Percentiles rank a stretch among this genome's conserved stretches.
Conservation (phyloP, 2,888 invertebrate species). For the Diarsia mendica region DNA sequence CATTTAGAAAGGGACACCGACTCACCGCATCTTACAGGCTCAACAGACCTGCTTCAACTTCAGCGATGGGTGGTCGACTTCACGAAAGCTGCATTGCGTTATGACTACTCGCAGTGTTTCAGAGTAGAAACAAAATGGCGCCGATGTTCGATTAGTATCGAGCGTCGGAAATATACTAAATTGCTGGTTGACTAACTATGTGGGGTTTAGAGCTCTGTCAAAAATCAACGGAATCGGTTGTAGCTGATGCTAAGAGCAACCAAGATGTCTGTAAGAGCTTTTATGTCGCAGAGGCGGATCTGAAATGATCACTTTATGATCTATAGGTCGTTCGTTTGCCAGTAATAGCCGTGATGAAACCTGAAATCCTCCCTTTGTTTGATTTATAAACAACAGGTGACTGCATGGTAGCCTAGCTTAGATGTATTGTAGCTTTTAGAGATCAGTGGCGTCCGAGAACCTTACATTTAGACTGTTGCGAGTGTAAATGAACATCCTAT, state of each 20-base stretch:
- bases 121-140: neutral
- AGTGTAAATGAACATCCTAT: neutral
- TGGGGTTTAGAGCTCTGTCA: neutral
- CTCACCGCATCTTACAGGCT: neutral
- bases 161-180: neutral
- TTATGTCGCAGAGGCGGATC: neutral
- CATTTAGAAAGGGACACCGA: neutral
- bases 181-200: neutral
- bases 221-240: neutral
- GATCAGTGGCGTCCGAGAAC: neutral
- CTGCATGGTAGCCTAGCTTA: neutral
- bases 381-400: neutral
- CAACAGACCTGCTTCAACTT: neutral
- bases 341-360: neutral
- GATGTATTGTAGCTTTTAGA: neutral
- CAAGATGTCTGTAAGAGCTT: neutral
- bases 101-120: neutral
- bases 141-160: neutral
- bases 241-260: neutral
- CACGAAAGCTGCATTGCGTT: neutral
- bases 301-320: neutral
- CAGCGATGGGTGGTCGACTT: neutral
- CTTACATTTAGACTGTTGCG: neutral
- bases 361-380: neutral
- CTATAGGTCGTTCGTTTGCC: neutral